These are phyloP conservation scores for Synergus umbraculus DNA, from an alignment of 2,888 invertebrate species.

Conservation along the genomic window DNA sequence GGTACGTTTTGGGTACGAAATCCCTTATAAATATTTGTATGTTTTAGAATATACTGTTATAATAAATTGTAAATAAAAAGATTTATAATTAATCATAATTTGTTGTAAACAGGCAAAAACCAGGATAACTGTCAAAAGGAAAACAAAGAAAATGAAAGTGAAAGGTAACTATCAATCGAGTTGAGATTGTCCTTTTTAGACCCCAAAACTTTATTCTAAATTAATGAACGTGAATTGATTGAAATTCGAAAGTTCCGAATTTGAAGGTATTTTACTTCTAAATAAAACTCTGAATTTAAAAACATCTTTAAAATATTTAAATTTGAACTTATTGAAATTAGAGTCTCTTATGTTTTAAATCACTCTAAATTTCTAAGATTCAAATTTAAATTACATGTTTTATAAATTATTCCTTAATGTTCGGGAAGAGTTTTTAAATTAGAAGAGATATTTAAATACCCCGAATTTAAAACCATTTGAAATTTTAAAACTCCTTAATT, in stretches of 20 bases:
- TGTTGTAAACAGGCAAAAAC: slow-evolving; percentile 66
- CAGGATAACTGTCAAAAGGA: slow-evolving; percentile 72
- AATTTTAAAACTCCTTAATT: not conserved
- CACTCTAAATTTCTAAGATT: slow-evolving; percentile 1
- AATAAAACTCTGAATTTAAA: too few relatives aligned
- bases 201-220: slow-evolving; percentile 23
- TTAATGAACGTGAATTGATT: not conserved
- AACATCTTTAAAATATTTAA: not conserved
- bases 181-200: slow-evolving; percentile 21
- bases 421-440: not conserved
- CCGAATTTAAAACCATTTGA: too few relatives aligned
- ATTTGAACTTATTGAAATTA: not conserved
- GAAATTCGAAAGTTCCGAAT: too few relatives aligned
- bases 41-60: not conserved
- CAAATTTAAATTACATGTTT: not conserved
- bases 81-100: not conserved
- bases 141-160: slow-evolving; percentile 69
- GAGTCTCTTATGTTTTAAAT: not conserved
- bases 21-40: not conserved
- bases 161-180: slow-evolving; percentile 70
- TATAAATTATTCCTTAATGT: not conserved
- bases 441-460: too few relatives aligned
- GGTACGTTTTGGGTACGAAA: not conserved
- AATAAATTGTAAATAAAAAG: not conserved
- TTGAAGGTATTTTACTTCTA: too few relatives aligned